Evolutionary conservation across 1,140 invertebrate species (phyloP), one percentile per base, ranked within the genome.

Genomic region (Hyles vespertilio): DNA sequence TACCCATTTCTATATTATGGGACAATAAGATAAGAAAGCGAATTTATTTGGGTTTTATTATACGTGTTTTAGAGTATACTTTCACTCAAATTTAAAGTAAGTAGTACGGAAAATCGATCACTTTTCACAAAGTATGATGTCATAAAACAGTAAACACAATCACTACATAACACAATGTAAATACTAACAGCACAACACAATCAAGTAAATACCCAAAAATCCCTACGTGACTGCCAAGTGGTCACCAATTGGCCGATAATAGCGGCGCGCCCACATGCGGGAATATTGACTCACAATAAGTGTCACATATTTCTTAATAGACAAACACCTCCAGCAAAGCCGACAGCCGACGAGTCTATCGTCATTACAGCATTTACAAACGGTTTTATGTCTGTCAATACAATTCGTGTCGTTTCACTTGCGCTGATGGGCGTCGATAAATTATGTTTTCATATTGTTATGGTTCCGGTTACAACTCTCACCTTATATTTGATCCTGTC

Each of bases 221-320:
- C 36, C 36, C 36, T 40, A 52, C 60, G 56, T 67, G 69, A 57
- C 61, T 58, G 69, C 49, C 54, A 63, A 73, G 56, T 69, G 73
- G 63, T 70, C 70, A 66, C 49, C 53, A 83, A 84, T 81, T 81
- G 75, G 47, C 70, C 63, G 69, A 77, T 79, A 81, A 86, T 79
- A 65, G 71, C 45, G 61, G 59, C 56, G 58, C 72, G 64, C 80
- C 77, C 79, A 79, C 73, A 87, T 84, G 72, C 74, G 72, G 79
- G 78, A 68, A 65, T 85, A 87, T 85, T 84, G 82, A 87, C 74
- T 78, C 69, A 84, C 84, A 85, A 87, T 87, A 85, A 81, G 80
- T 68, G 84, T 84, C 84, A 84, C 77, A 87, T 87, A 79, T 80
- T 78, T 87, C 84, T 81, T 81, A 84, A 87, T 87, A 85, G 69